These are phyloP conservation scores for Pammene fasciana DNA, from an alignment of 2,888 invertebrate genomes.

Conservation along the genomic window DNA sequence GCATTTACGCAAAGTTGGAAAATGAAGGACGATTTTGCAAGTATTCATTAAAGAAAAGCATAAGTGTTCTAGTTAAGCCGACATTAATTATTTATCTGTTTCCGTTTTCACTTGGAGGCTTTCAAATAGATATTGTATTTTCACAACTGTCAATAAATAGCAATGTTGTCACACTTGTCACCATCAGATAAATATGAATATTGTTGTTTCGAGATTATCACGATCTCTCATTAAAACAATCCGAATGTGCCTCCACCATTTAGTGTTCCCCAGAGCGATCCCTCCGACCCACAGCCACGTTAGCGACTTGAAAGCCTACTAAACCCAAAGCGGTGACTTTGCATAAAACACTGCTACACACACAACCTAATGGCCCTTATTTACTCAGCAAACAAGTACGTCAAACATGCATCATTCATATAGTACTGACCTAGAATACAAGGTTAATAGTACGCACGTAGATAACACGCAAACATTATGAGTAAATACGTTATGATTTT, in stretches of 20 bases:
- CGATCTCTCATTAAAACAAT: background rate
- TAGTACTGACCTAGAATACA: constrained; percentile 30
- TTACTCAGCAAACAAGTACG: constrained; percentile 24
- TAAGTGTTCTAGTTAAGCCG: too few species aligned
- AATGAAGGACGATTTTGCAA: too few species aligned
- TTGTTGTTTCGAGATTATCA: background rate
- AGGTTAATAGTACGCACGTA: constrained; percentile 29
- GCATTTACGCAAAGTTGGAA: too few species aligned
- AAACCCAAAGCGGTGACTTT: constrained; percentile 35
- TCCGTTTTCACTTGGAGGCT: too few species aligned
- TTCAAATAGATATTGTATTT: too few species aligned
- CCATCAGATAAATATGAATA: too few species aligned
- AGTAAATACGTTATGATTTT: background rate
- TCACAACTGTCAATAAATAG: too few species aligned
- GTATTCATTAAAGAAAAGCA: too few species aligned
- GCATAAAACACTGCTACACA: constrained; percentile 36
- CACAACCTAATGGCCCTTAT: constrained; percentile 35
- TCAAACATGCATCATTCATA: constrained; percentile 37
- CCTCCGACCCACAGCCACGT: constrained; percentile 22
- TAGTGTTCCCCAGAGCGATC: constrained; percentile 33
- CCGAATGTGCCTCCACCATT: constrained; percentile 14
- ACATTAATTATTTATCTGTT: too few species aligned
- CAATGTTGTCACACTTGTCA: too few species aligned
- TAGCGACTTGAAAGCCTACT: constrained; percentile 34
- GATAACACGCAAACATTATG: constrained; percentile 14